Percentiles rank a stretch among this genome's conserved stretches.
Conservation (phyloP, 2,113 vertebrate species). For the Oncorhynchus tshawytscha region DNA sequence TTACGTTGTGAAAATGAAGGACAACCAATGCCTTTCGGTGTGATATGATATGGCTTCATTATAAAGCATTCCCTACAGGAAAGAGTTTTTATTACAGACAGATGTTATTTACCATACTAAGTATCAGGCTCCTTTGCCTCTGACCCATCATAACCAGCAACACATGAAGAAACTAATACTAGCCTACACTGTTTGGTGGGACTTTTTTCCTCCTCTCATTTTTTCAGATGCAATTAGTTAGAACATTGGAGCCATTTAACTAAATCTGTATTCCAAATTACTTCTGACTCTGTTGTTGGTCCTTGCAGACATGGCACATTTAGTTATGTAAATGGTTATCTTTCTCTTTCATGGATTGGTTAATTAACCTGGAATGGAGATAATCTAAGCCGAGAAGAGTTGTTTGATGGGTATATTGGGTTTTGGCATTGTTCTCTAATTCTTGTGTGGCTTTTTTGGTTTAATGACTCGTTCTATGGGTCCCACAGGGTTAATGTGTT, state of each 20-base stretch:
- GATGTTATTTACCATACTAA: slow-evolving; percentile 40
- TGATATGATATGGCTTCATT: not conserved
- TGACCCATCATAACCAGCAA: slow-evolving; percentile 43
- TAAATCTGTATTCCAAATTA: slow-evolving; percentile 71
- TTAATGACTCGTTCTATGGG: slow-evolving; percentile 69
- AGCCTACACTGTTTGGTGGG: slow-evolving; percentile 46
- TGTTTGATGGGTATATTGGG: slow-evolving; percentile 68
- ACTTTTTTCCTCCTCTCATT: slow-evolving; percentile 56
- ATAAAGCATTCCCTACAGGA: slow-evolving; percentile 1
- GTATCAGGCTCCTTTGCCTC: slow-evolving; percentile 46
- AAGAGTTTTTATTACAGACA: slow-evolving; percentile 49
- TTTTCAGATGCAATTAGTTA: slow-evolving; percentile 71
- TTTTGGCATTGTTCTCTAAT: slow-evolving; percentile 57
- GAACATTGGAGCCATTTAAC: slow-evolving; percentile 72
- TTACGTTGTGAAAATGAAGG: not conserved
- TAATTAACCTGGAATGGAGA: slow-evolving; percentile 77
- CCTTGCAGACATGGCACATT: slow-evolving; percentile 70
- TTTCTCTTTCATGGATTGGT: slow-evolving; percentile 75
- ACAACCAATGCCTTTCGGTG: not conserved
- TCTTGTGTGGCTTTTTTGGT: slow-evolving; percentile 53
- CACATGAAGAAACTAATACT: slow-evolving; percentile 44
- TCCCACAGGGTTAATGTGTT: slow-evolving; percentile 71
- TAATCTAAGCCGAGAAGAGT: slow-evolving; percentile 58
- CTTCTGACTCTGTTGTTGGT: slow-evolving; percentile 68
- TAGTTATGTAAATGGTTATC: slow-evolving; percentile 77